A percentile compares a stretch with the other conserved stretches of the same genome.
Evolutionary conservation across 2,888 invertebrate genomes (phyloP).

Genomic region (Pecten maximus): DNA sequence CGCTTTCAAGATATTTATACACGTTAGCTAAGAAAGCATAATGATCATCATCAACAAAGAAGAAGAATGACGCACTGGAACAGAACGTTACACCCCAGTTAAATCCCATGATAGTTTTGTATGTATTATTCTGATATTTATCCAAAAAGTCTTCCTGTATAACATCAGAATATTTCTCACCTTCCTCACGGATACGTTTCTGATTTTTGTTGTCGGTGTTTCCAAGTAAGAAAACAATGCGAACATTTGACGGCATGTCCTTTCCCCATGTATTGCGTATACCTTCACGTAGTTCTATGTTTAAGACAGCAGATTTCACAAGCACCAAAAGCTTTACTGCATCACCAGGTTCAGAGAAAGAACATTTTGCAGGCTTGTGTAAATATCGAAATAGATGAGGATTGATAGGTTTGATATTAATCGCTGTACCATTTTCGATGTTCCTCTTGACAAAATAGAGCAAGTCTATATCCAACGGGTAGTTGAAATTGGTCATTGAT

Average conservation of each 20-base stretch:
- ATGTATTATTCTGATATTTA: constrained; percentile 37
- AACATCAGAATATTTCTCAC: constrained; percentile 16
- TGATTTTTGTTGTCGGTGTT: neutral
- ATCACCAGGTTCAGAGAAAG: neutral
- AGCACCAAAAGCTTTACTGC: neutral
- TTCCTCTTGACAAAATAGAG: neutral
- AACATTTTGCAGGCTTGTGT: neutral
- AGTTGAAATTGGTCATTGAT: neutral
- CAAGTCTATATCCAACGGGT: neutral
- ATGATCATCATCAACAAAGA: constrained; percentile 46
- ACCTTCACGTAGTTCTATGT: neutral
- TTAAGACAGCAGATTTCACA: constrained; percentile 30
- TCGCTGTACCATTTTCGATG: neutral
- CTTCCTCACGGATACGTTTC: neutral
- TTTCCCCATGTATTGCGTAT: constrained; percentile 42
- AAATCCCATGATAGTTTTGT: constrained; percentile 39
- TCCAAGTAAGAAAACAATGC: constrained; percentile 36
- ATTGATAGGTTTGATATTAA: neutral
- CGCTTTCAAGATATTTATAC: neutral
- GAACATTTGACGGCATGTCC: neutral
- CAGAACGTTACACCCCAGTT: constrained; percentile 34
- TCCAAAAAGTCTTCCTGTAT: constrained; percentile 41
- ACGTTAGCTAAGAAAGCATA: constrained; percentile 14
- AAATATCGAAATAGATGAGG: neutral
- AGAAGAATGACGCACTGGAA: neutral